phyloP scores from a whole-genome alignment of 2,888 invertebrate genomes.

The Sussaba pulchella region DNA sequence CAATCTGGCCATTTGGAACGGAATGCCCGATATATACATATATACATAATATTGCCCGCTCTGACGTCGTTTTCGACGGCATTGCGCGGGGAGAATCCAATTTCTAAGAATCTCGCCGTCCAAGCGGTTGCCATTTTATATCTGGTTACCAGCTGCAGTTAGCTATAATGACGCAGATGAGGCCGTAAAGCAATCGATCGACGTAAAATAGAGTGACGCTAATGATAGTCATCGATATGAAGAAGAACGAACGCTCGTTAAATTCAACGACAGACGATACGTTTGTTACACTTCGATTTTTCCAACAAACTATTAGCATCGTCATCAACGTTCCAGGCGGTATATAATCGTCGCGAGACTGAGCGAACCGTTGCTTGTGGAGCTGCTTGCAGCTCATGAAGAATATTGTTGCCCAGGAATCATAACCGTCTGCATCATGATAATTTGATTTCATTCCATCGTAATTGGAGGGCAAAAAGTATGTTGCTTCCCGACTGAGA shows the following conservation, averaged over 20 bases:
- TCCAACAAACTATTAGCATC: not conserved
- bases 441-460: constrained; percentile 10
- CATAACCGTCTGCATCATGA: not conserved
- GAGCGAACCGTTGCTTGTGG: not conserved
- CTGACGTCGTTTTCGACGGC: constrained; percentile 48
- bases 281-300: not conserved
- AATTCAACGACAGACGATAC: constrained; percentile 8
- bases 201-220: constrained; percentile 21
- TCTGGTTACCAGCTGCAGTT: constrained; percentile 5
- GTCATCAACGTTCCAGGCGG: not conserved
- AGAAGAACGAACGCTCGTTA: constrained; percentile 18
- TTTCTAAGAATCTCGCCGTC: constrained; percentile 40
- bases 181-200: constrained; percentile 4
- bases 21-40: not conserved
- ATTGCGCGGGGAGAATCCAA: constrained; percentile 50
- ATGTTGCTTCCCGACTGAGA: not conserved
- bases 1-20: too few relatives aligned
- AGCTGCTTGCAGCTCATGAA: not conserved
- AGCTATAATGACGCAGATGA: constrained; percentile 6
- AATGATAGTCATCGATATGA: constrained; percentile 31
- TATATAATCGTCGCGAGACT: not conserved
- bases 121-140: constrained; percentile 1
- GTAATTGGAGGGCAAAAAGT: not conserved
- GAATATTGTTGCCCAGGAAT: not conserved
- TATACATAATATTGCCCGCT: constrained; percentile 18